Percentiles rank a stretch among this genome's conserved stretches.
phyloP scores from a whole-genome alignment of 2,113 vertebrate genomes.

The Ammospiza caudacuta region DNA sequence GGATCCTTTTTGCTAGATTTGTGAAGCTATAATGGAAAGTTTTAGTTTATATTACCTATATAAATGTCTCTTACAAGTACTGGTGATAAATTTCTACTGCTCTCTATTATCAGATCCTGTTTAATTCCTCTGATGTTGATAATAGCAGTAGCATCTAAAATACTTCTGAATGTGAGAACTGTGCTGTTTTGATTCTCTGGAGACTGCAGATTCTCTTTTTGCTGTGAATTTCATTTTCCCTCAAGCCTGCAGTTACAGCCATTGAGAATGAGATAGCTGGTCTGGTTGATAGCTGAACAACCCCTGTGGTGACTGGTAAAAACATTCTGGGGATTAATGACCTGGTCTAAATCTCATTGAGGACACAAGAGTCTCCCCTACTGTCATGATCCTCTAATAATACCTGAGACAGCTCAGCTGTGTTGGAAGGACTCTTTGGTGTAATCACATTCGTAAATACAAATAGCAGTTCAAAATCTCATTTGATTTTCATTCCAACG shows the following conservation, averaged over 20 bases:
- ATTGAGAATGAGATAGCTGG: background rate
- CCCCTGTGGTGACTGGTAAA: background rate
- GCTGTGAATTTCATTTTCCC: background rate
- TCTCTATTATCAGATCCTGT: background rate
- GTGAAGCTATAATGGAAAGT: background rate
- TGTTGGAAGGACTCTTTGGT: background rate
- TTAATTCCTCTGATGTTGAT: background rate
- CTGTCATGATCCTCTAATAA: background rate
- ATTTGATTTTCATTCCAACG: background rate
- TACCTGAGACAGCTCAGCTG: background rate
- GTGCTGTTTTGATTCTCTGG: background rate
- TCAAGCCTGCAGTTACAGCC: background rate
- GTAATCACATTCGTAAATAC: background rate
- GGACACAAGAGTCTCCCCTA: background rate
- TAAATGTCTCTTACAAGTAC: background rate
- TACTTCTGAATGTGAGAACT: background rate
- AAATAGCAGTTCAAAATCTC: background rate
- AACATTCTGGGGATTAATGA: background rate
- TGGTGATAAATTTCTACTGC: background rate
- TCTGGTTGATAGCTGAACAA: slow-evolving; percentile 8
- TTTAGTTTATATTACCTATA: background rate
- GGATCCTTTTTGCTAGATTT: background rate
- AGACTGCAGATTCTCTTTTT: background rate
- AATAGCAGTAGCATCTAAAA: background rate
- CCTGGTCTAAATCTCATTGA: slow-evolving; percentile 11